Evolutionary conservation across 2,888 invertebrate species (phyloP).

Genomic region (Xanthia togata): DNA sequence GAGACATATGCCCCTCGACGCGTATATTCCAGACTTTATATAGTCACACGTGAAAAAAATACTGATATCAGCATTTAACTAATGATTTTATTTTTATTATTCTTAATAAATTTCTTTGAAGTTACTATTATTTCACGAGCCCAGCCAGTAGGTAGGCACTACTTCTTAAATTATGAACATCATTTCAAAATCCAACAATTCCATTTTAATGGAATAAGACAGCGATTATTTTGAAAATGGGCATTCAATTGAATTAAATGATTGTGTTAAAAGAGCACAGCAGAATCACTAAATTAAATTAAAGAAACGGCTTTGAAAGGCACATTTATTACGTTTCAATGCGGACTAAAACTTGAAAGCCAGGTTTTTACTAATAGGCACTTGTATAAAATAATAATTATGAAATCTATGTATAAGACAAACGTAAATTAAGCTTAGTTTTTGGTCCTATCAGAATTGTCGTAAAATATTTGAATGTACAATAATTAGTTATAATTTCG

Average conservation of each 20-base stretch:
- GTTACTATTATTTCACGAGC: no score
- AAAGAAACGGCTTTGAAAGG: constrained; percentile 26
- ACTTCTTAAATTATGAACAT: no score
- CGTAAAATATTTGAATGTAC: not conserved
- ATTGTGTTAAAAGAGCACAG: not conserved
- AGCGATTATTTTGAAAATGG: no score
- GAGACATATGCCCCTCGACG: not conserved
- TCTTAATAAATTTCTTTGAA: not conserved
- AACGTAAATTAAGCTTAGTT: not conserved
- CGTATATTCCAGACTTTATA: no score
- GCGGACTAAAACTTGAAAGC: not conserved
- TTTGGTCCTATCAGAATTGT: not conserved
- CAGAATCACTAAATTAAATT: constrained; percentile 56
- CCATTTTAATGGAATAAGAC: no score
- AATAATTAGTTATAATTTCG: constrained; percentile 1
- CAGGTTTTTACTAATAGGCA: not conserved
- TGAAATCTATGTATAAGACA: not conserved
- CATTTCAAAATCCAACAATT: constrained; percentile 10
- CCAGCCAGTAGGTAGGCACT: no score
- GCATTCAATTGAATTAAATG: no score
- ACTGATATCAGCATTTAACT: no score
- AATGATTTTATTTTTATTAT: not conserved
- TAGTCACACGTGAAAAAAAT: no score
- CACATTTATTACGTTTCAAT: no score
- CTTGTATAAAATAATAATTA: not conserved